These are phyloP conservation scores for Brachionus rubens DNA, from an alignment of 1,140 invertebrate genomes.

Conservation along the genomic window DNA sequence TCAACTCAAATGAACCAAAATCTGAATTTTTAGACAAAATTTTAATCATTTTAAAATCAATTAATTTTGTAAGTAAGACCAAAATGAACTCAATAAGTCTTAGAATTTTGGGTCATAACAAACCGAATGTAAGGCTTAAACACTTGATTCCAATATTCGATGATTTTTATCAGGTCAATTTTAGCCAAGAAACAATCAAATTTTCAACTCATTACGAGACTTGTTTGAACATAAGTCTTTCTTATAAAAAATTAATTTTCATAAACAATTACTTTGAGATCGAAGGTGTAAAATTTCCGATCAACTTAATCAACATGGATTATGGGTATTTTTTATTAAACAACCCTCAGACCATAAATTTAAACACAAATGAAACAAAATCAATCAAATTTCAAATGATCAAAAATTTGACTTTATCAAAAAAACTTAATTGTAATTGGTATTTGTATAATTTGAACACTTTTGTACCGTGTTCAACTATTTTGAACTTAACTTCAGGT, in stretches of 20 bases:
- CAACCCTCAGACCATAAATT: neutral
- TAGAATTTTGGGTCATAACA: neutral
- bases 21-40: neutral
- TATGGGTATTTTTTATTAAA: slow-evolving; percentile 3
- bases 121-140: neutral
- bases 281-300: slow-evolving; percentile 11
- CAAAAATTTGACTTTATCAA: neutral
- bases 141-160: neutral
- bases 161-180: neutral
- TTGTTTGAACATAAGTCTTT: neutral
- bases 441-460: slow-evolving; percentile 21
- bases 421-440: slow-evolving; percentile 10
- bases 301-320: neutral
- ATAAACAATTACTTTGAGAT: slow-evolving; percentile 22
- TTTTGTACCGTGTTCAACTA: neutral
- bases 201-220: neutral
- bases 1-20: neutral
- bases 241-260: slow-evolving; percentile 23
- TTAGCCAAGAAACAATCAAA: neutral
- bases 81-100: neutral
- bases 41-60: neutral
- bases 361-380: neutral
- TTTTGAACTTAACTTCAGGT: neutral
- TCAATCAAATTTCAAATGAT: neutral
- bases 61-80: neutral